Percentiles rank a stretch among this genome's conserved stretches.
phyloP scores from a whole-genome alignment of 2,888 invertebrate species.

The Microplitis manilae region DNA sequence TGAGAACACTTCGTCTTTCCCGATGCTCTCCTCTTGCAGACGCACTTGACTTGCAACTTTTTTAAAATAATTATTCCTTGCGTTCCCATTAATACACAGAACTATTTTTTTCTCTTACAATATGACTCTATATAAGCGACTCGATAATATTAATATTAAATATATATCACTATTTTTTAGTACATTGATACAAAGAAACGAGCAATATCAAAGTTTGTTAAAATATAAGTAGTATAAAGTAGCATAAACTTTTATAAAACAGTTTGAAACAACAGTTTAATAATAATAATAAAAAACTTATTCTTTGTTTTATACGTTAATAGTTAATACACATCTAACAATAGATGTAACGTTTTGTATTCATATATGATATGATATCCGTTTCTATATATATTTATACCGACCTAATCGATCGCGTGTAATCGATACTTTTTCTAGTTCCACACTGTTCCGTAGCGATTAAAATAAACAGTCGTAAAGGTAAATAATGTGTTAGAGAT shows the following conservation, averaged over 20 bases:
- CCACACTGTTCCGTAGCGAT: too few relatives aligned
- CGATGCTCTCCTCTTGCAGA: conserved; percentile 58
- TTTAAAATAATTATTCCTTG: conserved; percentile 55
- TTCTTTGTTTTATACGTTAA: too few relatives aligned
- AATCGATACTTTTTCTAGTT: conserved; percentile 27
- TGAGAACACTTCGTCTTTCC: conserved; percentile 71
- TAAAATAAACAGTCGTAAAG: conserved; percentile 35
- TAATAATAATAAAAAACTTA: too few relatives aligned
- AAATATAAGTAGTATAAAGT: too few relatives aligned
- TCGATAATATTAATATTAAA: background rate
- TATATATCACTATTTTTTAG: background rate
- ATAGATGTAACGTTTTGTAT: conserved; percentile 41
- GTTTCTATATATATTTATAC: background rate
- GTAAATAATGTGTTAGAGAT: conserved; percentile 59
- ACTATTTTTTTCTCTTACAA: conserved; percentile 57
- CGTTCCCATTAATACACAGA: background rate
- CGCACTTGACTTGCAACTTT: conserved; percentile 53
- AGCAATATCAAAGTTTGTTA: too few relatives aligned
- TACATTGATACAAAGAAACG: background rate
- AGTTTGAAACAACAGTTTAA: background rate
- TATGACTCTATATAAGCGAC: background rate
- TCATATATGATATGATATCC: conserved; percentile 18
- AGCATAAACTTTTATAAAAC: conserved; percentile 26
- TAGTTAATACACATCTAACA: conserved; percentile 36
- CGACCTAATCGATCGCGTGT: conserved; percentile 28